A percentile compares a stretch with the other conserved stretches of the same genome.
Evolutionary conservation across 2,113 vertebrate genomes (phyloP).

Genomic region (Apus apus): DNA sequence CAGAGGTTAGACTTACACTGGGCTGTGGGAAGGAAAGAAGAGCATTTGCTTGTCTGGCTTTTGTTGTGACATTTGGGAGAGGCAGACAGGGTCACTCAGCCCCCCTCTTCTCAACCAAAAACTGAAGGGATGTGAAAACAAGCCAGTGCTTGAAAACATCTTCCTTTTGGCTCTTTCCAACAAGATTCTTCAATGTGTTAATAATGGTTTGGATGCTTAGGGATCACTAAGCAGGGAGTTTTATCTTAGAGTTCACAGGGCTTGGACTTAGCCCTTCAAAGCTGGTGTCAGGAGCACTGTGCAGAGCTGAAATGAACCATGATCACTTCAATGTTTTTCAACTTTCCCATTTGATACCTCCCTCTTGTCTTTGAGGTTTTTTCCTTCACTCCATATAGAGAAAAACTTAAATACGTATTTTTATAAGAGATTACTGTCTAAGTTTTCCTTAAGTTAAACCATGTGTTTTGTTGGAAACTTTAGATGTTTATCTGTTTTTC

Average conservation of each 20-base stretch:
- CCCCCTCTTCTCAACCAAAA: neutral
- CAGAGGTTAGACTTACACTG: neutral
- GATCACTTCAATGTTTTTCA: conserved; percentile 1
- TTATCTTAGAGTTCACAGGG: neutral
- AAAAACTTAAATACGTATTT: conserved; percentile 61
- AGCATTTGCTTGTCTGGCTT: neutral
- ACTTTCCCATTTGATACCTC: neutral
- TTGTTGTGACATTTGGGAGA: neutral
- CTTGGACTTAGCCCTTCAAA: neutral
- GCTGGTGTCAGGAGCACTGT: neutral
- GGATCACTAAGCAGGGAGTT: neutral
- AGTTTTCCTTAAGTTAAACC: conserved; percentile 68
- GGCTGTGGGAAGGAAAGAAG: neutral
- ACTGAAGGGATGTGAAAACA: neutral
- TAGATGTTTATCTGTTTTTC: conserved; percentile 68
- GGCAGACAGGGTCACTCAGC: neutral
- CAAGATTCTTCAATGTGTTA: conserved; percentile 21
- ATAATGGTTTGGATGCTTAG: neutral
- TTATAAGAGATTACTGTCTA: conserved; percentile 45
- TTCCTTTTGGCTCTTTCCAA: neutral
- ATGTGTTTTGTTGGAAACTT: conserved; percentile 65
- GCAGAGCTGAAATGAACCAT: neutral
- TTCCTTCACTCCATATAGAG: neutral
- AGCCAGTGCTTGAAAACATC: conserved; percentile 6
- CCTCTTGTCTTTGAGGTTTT: neutral